A percentile compares a stretch with the other conserved stretches of the same genome.
phyloP scores from a whole-genome alignment of 2,888 invertebrate genomes.

The Andricus quercusramuli region DNA sequence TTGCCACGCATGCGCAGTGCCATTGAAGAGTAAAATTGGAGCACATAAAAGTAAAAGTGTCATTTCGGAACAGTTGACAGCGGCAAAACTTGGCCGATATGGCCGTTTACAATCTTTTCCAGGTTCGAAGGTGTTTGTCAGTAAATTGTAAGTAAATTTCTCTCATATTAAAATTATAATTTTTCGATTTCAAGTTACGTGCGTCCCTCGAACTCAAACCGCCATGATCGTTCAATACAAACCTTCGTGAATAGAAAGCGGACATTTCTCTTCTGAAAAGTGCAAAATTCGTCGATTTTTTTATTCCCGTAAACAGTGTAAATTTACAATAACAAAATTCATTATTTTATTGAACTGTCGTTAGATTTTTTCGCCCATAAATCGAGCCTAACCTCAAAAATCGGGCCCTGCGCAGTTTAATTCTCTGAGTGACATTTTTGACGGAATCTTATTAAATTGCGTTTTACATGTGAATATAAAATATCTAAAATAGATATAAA shows the following conservation, averaged over 20 bases:
- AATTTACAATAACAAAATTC: not conserved
- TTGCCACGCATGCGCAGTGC: too few relatives aligned
- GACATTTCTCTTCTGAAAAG: not conserved
- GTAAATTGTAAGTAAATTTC: constrained; percentile 23
- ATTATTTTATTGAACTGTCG: not conserved
- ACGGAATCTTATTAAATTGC: not conserved
- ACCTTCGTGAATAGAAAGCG: not conserved
- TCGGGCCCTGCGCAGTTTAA: not conserved
- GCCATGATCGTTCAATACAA: not conserved
- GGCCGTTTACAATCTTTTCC: constrained; percentile 17
- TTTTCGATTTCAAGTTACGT: not conserved
- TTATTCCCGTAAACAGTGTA: not conserved
- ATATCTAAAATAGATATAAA: not conserved
- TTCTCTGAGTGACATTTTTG: not conserved
- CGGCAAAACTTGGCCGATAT: constrained; percentile 17
- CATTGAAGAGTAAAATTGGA: not conserved
- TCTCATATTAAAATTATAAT: not conserved
- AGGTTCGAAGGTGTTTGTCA: constrained; percentile 29
- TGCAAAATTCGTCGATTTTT: not conserved
- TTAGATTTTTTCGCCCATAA: too few relatives aligned
- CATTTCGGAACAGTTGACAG: constrained; percentile 15
- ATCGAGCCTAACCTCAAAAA: not conserved
- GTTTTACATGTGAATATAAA: not conserved
- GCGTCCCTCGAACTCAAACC: not conserved
- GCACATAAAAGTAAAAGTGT: not conserved